Conservation (phyloP, 2,888 invertebrate species). For the Diabrotica balteata region DNA sequence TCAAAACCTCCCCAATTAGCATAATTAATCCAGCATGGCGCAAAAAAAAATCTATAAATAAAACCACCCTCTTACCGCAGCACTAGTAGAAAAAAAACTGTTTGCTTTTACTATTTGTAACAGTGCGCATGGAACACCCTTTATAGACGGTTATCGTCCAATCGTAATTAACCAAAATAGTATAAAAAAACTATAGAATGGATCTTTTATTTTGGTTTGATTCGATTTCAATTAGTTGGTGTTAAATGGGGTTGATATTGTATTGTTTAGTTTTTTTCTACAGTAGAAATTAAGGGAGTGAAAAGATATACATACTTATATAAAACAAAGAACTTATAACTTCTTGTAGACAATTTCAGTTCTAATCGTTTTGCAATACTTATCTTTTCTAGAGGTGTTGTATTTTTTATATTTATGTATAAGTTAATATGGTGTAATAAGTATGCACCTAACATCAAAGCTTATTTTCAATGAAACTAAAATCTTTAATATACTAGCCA, state of each 20-base stretch:
- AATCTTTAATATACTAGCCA: no score
- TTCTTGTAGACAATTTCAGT: no score
- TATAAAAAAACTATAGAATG: slow-evolving; percentile 30
- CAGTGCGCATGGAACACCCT: slow-evolving; percentile 35
- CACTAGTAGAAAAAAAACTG: slow-evolving; percentile 41
- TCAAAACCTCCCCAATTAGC: slow-evolving; percentile 40
- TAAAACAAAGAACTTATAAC: no score
- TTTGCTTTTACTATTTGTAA: slow-evolving; percentile 43
- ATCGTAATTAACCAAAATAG: slow-evolving; percentile 41
- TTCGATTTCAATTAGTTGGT: slow-evolving; percentile 36
- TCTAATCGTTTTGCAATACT: no score
- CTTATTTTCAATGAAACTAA: no score
- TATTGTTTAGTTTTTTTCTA: slow-evolving; percentile 15
- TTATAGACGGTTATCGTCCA: slow-evolving; percentile 41
- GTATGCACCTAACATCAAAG: no score
- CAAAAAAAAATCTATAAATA: slow-evolving; percentile 44
- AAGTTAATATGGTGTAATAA: no score
- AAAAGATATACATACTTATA: not conserved
- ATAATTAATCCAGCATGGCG: slow-evolving; percentile 42
- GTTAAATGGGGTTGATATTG: slow-evolving; percentile 25
- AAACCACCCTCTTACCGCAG: slow-evolving; percentile 43
- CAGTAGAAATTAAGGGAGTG: slow-evolving; percentile 7
- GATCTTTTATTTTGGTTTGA: slow-evolving; percentile 36
- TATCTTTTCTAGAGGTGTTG: no score
- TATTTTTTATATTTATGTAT: no score